phyloP scores from a whole-genome alignment of 2,888 invertebrate species.

The Seira musarum region DNA sequence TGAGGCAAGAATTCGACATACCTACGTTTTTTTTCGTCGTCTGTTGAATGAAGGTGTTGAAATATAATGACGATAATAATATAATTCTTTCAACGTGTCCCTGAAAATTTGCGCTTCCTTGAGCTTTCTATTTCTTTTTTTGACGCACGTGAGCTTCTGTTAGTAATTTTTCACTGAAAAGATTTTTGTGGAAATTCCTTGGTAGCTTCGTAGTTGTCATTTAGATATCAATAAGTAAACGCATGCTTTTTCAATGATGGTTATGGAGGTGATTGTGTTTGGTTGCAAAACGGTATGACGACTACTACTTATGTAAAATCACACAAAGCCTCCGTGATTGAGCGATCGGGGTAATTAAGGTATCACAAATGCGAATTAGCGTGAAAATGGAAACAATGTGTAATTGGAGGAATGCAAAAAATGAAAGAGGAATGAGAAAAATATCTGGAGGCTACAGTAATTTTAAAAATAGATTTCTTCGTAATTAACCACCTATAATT shows the following conservation, averaged over 20 bases:
- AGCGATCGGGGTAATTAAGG: slow-evolving; percentile 22
- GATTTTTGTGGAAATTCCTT: slow-evolving; percentile 40
- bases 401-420: slow-evolving; percentile 2
- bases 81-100: slow-evolving; percentile 39
- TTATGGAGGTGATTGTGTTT: not conserved
- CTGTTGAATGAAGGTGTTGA: slow-evolving; percentile 30
- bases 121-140: slow-evolving; percentile 32
- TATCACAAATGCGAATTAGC: slow-evolving; percentile 12
- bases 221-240: slow-evolving; percentile 7
- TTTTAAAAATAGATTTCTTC: not conserved
- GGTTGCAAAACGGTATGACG: slow-evolving; percentile 4
- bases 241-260: not conserved
- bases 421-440: slow-evolving; percentile 1
- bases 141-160: slow-evolving; percentile 14
- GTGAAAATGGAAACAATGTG: slow-evolving; percentile 14
- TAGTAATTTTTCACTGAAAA: slow-evolving; percentile 13
- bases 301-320: not conserved
- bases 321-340: slow-evolving; percentile 15
- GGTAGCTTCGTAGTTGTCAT: too few relatives aligned
- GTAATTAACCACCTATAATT: not conserved
- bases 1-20: not conserved
- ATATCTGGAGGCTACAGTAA: not conserved
- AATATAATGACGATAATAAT: slow-evolving; percentile 26
- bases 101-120: slow-evolving; percentile 58
- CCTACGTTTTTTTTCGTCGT: not conserved